A percentile compares a stretch with the other conserved stretches of the same genome.
These are phyloP conservation scores for Drosophila ohnishii DNA, from an alignment of 1,140 invertebrate genomes.

Conservation along the genomic window DNA sequence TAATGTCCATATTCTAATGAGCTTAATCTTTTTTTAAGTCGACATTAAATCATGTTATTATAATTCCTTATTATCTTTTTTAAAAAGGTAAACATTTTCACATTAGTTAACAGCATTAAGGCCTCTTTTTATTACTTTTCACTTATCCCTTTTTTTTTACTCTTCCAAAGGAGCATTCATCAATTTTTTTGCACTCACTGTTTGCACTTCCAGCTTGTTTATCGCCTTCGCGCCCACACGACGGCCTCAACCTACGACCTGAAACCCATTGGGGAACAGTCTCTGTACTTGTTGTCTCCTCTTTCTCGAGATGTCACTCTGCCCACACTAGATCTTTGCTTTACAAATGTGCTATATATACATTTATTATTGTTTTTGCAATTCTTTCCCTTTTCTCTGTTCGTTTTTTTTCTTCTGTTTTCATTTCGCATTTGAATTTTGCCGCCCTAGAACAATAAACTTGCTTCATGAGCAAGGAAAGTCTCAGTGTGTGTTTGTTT, in stretches of 20 bases:
- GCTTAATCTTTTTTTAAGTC: not conserved
- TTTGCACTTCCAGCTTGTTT: constrained; percentile 39
- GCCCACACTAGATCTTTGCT: constrained; percentile 19
- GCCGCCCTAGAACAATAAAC: constrained; percentile 61
- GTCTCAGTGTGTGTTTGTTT: constrained; percentile 2
- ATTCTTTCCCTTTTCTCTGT: constrained; percentile 17
- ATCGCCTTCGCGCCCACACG: constrained; percentile 32
- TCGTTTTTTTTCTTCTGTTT: constrained; percentile 1
- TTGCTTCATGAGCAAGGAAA: constrained; percentile 43
- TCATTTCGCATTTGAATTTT: constrained; percentile 43
- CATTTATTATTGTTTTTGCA: constrained; percentile 26
- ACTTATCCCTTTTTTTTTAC: constrained; percentile 4
- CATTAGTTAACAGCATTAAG: constrained; percentile 2
- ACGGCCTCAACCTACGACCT: constrained; percentile 44
- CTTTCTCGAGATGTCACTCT: constrained; percentile 13
- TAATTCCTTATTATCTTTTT: constrained; percentile 8
- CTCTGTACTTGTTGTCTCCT: constrained; percentile 19
- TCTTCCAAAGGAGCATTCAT: constrained; percentile 13
- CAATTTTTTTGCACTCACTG: constrained; percentile 27
- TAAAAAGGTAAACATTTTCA: not conserved
- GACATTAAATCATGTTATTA: constrained; percentile 1
- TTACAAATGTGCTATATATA: not conserved
- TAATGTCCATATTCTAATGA: not conserved
- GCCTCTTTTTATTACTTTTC: constrained; percentile 2
- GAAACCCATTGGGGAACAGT: constrained; percentile 25